Percentiles rank a stretch among this genome's conserved stretches.
These are phyloP conservation scores for Diadumene lineata DNA, from an alignment of 92 coral and sea anemone genomes.

Conservation along the genomic window DNA sequence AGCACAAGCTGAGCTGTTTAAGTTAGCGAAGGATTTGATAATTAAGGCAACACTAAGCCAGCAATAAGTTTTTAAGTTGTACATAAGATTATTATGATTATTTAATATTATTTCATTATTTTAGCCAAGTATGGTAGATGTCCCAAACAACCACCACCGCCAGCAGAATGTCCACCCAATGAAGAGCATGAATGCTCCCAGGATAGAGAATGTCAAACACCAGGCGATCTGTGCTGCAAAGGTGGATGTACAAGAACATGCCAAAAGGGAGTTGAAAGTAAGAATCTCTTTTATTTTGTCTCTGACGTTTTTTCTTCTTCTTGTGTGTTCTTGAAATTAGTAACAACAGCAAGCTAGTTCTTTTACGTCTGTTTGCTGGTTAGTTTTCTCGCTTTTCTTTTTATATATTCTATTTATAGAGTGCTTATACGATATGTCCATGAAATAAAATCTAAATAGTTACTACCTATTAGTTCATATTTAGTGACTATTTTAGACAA, in stretches of 20 bases:
- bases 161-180: constrained; percentile 42
- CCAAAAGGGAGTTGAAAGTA: constrained; percentile 49
- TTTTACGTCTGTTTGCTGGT: background rate
- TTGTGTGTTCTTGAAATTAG: background rate
- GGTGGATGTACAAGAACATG: constrained; percentile 72
- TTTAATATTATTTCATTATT: background rate
- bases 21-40: too few relatives aligned
- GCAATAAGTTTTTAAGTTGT: background rate
- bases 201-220: constrained; percentile 66
- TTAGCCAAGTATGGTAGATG: constrained; percentile 63
- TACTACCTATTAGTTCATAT: too few relatives aligned
- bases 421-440: too few relatives aligned
- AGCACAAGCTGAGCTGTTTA: too few relatives aligned
- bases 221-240: constrained; percentile 67
- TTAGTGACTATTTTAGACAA: too few relatives aligned
- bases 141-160: constrained; percentile 53
- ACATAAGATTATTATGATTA: background rate
- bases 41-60: too few relatives aligned
- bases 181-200: constrained; percentile 63
- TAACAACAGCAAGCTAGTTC: too few relatives aligned
- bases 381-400: background rate
- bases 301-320: background rate
- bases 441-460: too few relatives aligned
- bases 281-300: constrained; percentile 4
- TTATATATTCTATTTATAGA: too few relatives aligned